Conservation (phyloP, 2,113 vertebrate genomes). For the Ovibos moschatus region DNA sequence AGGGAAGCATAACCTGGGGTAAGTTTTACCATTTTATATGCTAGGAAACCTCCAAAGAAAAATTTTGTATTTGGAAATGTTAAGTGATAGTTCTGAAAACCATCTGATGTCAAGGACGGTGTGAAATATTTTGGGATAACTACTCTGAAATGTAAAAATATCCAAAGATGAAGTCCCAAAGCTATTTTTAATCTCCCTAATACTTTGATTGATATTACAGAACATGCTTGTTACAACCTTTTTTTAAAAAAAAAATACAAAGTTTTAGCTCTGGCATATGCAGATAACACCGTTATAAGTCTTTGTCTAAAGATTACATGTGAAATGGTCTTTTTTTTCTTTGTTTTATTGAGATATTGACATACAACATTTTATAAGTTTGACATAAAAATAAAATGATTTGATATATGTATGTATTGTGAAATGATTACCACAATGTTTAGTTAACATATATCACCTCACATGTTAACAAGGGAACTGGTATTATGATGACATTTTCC, state of each 20-base stretch:
- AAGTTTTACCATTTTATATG: constrained; percentile 53
- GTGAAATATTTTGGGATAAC: constrained; percentile 22
- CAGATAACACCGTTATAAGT: background rate
- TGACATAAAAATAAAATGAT: background rate
- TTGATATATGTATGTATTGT: background rate
- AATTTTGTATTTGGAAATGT: background rate
- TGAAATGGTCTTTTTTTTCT: background rate
- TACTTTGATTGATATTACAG: background rate
- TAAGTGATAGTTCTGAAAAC: constrained; percentile 7
- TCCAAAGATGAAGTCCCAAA: background rate
- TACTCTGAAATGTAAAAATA: background rate
- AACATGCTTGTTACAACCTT: background rate
- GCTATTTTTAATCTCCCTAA: background rate
- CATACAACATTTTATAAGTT: background rate
- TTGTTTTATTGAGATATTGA: background rate
- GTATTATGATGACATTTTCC: background rate
- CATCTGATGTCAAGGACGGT: background rate
- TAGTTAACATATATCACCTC: background rate
- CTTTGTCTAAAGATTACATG: background rate
- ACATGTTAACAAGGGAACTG: background rate
- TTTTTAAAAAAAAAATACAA: background rate
- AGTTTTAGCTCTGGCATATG: background rate
- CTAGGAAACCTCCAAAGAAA: background rate
- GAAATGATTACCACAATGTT: background rate
- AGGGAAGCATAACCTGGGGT: constrained; percentile 53